A percentile compares a stretch with the other conserved stretches of the same genome.
Conservation (phyloP, 53 echinoderm and acorn worm species). For the Mesocentrotus franciscanus region DNA sequence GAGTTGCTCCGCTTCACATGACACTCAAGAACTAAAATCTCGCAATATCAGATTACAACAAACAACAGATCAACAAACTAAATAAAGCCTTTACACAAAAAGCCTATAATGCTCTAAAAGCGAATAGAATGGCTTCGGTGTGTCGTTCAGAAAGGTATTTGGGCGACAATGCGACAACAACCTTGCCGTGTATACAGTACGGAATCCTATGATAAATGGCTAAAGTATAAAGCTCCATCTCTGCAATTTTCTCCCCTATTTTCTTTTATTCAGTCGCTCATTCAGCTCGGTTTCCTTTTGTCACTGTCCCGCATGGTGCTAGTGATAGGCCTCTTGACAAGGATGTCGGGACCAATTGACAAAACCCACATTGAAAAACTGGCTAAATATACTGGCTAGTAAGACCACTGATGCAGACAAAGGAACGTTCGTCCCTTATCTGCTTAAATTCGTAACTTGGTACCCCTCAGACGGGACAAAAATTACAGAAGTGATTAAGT, state of each 20-base stretch:
- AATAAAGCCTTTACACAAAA: conserved; percentile 31
- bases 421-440: not conserved
- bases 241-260: conserved; percentile 34
- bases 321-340: conserved; percentile 44
- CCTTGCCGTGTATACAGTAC: conserved; percentile 28
- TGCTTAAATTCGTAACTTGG: not conserved
- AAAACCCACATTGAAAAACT: conserved; percentile 49
- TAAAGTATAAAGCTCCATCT: not conserved
- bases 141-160: not conserved
- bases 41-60: conserved; percentile 42
- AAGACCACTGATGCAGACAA: not conserved
- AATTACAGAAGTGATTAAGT: not conserved
- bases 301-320: not conserved
- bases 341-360: conserved; percentile 41
- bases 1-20: not conserved
- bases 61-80: conserved; percentile 19
- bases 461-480: not conserved
- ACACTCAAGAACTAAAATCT: not conserved
- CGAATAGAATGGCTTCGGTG: conserved; percentile 21
- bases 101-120: conserved; percentile 15
- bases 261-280: not conserved
- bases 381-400: not conserved
- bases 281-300: not conserved
- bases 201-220: conserved; percentile 35
- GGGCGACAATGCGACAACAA: conserved; percentile 10